Evolutionary conservation across 2,888 invertebrate species (phyloP).

Genomic region (Parnassius smintheus): DNA sequence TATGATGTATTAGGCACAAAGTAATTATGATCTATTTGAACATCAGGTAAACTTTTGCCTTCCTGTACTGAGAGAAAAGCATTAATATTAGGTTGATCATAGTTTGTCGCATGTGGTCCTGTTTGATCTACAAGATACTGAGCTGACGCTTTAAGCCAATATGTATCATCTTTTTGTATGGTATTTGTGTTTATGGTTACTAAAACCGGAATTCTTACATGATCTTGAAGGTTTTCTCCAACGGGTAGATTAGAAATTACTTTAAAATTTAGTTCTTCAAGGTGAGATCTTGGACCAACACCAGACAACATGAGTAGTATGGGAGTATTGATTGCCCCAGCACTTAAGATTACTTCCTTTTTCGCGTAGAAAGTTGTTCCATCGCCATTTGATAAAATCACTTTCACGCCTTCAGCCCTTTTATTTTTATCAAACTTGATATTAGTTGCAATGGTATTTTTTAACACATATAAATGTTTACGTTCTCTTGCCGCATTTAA

Average conservation of each 20-base stretch:
- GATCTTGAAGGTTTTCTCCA: conserved; percentile 74
- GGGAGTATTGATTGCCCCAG: conserved; percentile 65
- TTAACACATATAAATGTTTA: conserved; percentile 59
- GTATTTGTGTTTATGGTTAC: conserved; percentile 61
- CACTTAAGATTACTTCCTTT: conserved; percentile 65
- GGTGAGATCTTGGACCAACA: conserved; percentile 56
- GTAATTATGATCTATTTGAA: conserved; percentile 72
- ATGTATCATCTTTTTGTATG: conserved; percentile 47
- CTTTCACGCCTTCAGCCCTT: conserved; percentile 52
- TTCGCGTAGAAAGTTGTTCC: conserved; percentile 47
- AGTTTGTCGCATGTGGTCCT: conserved; percentile 66
- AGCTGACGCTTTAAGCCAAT: conserved; percentile 60
- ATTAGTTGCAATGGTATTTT: conserved; percentile 51
- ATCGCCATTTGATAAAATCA: conserved; percentile 47
- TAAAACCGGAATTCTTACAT: conserved; percentile 68
- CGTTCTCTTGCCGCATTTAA: conserved; percentile 53
- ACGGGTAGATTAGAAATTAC: conserved; percentile 57
- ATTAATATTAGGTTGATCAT: conserved; percentile 68
- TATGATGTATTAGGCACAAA: conserved; percentile 64
- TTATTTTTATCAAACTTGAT: conserved; percentile 36
- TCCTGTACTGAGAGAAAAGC: conserved; percentile 62
- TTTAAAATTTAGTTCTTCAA: conserved; percentile 52
- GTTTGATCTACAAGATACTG: conserved; percentile 64
- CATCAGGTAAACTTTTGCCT: conserved; percentile 57
- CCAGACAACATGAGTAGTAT: conserved; percentile 64